Evolutionary conservation across 2,888 invertebrate species (phyloP).

Genomic region (Buathra laborator): DNA sequence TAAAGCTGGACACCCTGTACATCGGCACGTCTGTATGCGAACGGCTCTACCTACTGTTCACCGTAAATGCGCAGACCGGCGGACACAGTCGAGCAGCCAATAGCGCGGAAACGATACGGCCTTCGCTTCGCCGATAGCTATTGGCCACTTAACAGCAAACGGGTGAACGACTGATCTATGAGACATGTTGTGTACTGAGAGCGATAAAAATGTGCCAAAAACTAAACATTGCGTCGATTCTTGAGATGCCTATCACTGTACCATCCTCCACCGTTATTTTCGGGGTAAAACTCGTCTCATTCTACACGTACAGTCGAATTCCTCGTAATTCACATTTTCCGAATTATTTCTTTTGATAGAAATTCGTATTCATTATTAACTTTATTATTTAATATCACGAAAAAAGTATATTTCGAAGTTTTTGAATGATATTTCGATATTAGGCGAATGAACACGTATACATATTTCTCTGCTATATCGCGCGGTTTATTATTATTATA

Average conservation of each 20-base stretch:
- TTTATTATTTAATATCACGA: no score
- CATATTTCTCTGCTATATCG: no score
- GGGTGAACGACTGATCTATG: not conserved
- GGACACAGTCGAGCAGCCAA: constrained; percentile 1
- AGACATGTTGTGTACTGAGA: not conserved
- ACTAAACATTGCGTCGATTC: not conserved
- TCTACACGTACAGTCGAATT: constrained; percentile 1
- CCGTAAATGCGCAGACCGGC: constrained; percentile 28
- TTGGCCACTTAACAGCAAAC: not conserved
- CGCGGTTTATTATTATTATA: no score
- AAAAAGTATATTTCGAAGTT: no score
- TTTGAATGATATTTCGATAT: no score
- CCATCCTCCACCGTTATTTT: not conserved
- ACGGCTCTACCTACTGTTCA: constrained; percentile 53
- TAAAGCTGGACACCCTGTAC: constrained; percentile 70
- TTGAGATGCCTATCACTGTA: constrained; percentile 1
- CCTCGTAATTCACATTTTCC: not conserved
- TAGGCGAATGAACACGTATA: no score
- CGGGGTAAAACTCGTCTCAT: not conserved
- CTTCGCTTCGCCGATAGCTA: not conserved
- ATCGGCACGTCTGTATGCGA: constrained; percentile 65
- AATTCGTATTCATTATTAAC: not conserved
- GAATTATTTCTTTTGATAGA: not conserved
- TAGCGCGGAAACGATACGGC: not conserved
- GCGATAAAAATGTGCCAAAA: not conserved